A percentile compares a stretch with the other conserved stretches of the same genome.
phyloP scores from a whole-genome alignment of 2,797 vertebrate species.

The Crypturellus tataupa region DNA sequence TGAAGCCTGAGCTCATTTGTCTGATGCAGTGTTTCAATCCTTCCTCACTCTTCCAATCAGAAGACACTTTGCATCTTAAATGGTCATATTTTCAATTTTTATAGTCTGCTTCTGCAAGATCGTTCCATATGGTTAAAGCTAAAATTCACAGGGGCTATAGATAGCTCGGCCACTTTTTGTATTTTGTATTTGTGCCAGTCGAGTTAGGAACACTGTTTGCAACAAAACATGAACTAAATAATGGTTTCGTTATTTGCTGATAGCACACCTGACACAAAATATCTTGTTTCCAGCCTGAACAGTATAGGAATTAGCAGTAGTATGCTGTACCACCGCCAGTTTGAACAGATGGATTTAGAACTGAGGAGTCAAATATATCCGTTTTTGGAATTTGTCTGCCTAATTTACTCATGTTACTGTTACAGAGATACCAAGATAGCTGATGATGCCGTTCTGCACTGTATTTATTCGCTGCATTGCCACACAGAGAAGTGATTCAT shows the following conservation, averaged over 20 bases:
- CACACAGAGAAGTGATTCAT: slow-evolving; percentile 70
- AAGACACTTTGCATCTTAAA: slow-evolving; percentile 44
- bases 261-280: slow-evolving; percentile 45
- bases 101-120: slow-evolving; percentile 40
- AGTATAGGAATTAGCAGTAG: slow-evolving; percentile 57
- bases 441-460: slow-evolving; percentile 61
- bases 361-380: slow-evolving; percentile 70
- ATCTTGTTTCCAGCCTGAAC: slow-evolving; percentile 34
- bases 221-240: background rate
- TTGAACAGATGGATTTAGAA: slow-evolving; percentile 80
- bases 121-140: slow-evolving; percentile 61
- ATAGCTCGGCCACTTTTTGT: slow-evolving; percentile 23
- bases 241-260: slow-evolving; percentile 42
- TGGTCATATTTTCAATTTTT: slow-evolving; percentile 52
- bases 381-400: slow-evolving; percentile 74
- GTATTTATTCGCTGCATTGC: slow-evolving; percentile 69
- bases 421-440: slow-evolving; percentile 61
- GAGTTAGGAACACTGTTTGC: background rate
- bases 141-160: slow-evolving; percentile 57
- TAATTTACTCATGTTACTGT: slow-evolving; percentile 70
- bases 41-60: slow-evolving; percentile 34
- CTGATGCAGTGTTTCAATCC: slow-evolving; percentile 38
- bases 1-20: slow-evolving; percentile 20
- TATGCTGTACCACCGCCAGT: slow-evolving; percentile 56
- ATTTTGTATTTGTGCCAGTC: background rate